A percentile compares a stretch with the other conserved stretches of the same genome.
Conservation (phyloP, 2,888 invertebrate species). For the Hirudinaria manillensis region DNA sequence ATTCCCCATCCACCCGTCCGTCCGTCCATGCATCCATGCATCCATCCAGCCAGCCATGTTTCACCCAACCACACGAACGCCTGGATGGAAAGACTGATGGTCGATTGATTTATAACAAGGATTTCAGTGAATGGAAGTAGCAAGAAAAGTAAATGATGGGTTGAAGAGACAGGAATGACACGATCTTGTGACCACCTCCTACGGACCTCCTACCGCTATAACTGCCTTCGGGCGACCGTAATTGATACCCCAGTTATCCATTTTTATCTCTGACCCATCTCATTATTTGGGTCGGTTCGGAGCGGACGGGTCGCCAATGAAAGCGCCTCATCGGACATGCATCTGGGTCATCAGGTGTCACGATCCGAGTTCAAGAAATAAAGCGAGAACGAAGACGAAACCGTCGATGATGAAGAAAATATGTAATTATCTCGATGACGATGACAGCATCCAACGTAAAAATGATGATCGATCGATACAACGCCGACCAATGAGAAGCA, state of each 20-base stretch:
- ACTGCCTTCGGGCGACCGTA: not conserved
- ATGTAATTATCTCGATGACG: not conserved
- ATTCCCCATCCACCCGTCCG: too few species aligned
- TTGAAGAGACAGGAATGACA: not conserved
- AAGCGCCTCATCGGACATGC: not conserved
- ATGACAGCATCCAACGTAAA: not conserved
- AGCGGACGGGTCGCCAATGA: conserved; percentile 7
- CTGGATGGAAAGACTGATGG: not conserved
- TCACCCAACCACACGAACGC: not conserved
- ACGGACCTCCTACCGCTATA: conserved; percentile 4
- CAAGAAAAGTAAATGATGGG: not conserved
- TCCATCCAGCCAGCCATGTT: too few species aligned
- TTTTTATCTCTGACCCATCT: conserved; percentile 15
- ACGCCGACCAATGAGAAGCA: not conserved
- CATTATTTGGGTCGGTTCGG: conserved; percentile 16
- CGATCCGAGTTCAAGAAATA: not conserved
- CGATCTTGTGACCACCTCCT: not conserved
- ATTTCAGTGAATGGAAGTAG: not conserved
- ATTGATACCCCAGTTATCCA: not conserved
- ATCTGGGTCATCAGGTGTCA: not conserved
- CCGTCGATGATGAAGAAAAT: not conserved
- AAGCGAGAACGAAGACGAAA: not conserved
- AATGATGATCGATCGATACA: conserved; percentile 12
- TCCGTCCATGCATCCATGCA: too few species aligned
- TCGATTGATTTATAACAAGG: not conserved